phyloP scores from a whole-genome alignment of 2,113 vertebrate species.

The Xiphorhynchus elegans region DNA sequence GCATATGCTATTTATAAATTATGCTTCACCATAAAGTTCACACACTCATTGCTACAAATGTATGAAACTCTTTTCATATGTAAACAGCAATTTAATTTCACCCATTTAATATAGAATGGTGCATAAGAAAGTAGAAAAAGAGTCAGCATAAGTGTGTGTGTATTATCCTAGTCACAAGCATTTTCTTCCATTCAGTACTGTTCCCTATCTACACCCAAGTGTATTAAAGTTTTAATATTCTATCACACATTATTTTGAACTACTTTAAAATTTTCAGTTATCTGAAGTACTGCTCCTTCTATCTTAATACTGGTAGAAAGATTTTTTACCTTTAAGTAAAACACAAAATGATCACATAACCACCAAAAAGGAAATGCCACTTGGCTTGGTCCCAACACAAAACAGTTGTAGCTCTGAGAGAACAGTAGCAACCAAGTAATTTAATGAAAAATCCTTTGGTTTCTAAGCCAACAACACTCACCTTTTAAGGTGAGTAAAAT shows the following conservation, averaged over 20 bases:
- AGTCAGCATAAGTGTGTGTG: neutral
- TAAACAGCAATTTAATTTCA: neutral
- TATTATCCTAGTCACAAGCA: neutral
- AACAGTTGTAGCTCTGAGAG: neutral
- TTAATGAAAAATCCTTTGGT: neutral
- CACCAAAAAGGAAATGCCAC: neutral
- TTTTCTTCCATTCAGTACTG: neutral
- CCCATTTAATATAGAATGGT: neutral
- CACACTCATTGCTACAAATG: neutral
- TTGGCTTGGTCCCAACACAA: fast-evolving
- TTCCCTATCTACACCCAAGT: neutral
- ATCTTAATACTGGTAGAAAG: fast-evolving
- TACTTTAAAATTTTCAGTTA: neutral
- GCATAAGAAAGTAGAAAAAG: neutral
- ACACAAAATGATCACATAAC: neutral
- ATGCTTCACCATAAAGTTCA: neutral
- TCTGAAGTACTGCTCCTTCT: neutral
- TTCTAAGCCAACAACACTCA: fast-evolving
- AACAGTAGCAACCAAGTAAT: neutral
- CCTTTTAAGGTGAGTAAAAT: neutral
- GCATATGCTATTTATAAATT: neutral
- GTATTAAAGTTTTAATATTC: neutral
- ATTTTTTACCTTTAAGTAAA: neutral
- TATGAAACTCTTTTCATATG: neutral
- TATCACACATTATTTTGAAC: neutral